Evolutionary conservation across 2,888 invertebrate genomes (phyloP), one percentile per base, ranked within the genome.

Genomic region (Caenorhabditis sp.): DNA sequence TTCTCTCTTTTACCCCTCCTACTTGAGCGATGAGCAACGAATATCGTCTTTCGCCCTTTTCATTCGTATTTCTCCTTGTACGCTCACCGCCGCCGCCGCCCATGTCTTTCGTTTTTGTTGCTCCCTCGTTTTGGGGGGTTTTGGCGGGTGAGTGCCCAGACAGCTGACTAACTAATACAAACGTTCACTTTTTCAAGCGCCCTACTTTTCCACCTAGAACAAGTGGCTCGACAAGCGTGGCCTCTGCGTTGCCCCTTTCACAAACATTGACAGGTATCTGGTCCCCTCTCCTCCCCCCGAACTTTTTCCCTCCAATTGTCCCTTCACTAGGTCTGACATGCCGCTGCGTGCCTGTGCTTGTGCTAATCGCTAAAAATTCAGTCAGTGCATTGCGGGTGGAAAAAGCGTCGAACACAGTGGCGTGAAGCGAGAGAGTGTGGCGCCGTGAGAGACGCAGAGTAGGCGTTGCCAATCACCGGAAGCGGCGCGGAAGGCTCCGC

Each of bases 151-250:
- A 41, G 41, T 43, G 1, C n/a, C 41, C 32, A 66, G 58, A 68
- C 68, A 68, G 68, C 68, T 68, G 68, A 68, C 58, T n/a, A n/a
- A n/a, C n/a, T 68, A 58, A 68, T 68, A 58, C 50, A 68, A 68
- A 52, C 58, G 68, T 58, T 68, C 68, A 68, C 52, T 68, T 68
- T 66, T 68, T 68, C 22, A 26, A 39, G 39, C 24, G 15, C 35
- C 41, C 50, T 24, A 46, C 30, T 48, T 41, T 56, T 56, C 66
- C 66, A 37, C 55, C 65, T 56, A 58, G 68, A 68, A 68, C 68
- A 68, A 68, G 68, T 68, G 58, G 58, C 68, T 66, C 37, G 66
- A 66, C 66, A 66, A 48, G 66, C 66, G 66, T 66, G 66, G 66
- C 66, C 66, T 66, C 66, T 56, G 66, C 37, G 52, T 58, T 66